Base-by-base conservation (phyloP, 2,113 vertebrate genomes). In the Gallinago paraguaiae region DNA sequence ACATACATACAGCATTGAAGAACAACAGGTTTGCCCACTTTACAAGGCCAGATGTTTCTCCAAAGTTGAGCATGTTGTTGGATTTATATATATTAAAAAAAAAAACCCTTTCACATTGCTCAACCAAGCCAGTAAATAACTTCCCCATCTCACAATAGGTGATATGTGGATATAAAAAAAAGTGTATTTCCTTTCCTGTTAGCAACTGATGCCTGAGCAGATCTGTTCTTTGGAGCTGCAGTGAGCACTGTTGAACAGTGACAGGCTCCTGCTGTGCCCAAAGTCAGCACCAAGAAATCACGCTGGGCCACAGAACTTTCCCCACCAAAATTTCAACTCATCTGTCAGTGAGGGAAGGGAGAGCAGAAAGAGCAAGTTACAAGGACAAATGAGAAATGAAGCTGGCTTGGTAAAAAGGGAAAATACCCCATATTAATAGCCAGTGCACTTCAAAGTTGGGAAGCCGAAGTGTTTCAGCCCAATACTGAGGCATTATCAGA, bases 211-310 rank as follows among this genome's bases (percentile, higher is more conserved):
- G 10, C 19, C 4, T 3, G 19, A 64, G 48, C 31, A 86, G 43
- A 77, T 25, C 20, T 11, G 1, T 3, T 45, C 50, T 76, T 35
- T 7, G 14, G 56, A 81, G 46, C 1, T 1, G 0, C 1, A 25
- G 50, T 5, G 70, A 83, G 54, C 17, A 3, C 23, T 7, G 13
- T 0, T 53, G 24, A 43, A 35, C 11, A 15, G 39, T 1, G 41
- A 78, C 2, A 0, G 54, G 35, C 8, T 17, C 45, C 51, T 39
- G 22, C 76, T 33, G 22, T 33, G 48, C 17, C 64, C 19, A n/a
- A 65, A 79, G 16, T 30, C 60, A 78, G 37, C 64, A 41, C 4
- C 51, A 27, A 54, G 18, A 13, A 80, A 80, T 56, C 1, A 1
- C 0, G 6, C 27, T 15, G 33, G 19, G 22, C 51, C 65, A 33